Evolutionary conservation across 2,113 vertebrate species (phyloP).

Genomic region (Phaethornis superciliosus): DNA sequence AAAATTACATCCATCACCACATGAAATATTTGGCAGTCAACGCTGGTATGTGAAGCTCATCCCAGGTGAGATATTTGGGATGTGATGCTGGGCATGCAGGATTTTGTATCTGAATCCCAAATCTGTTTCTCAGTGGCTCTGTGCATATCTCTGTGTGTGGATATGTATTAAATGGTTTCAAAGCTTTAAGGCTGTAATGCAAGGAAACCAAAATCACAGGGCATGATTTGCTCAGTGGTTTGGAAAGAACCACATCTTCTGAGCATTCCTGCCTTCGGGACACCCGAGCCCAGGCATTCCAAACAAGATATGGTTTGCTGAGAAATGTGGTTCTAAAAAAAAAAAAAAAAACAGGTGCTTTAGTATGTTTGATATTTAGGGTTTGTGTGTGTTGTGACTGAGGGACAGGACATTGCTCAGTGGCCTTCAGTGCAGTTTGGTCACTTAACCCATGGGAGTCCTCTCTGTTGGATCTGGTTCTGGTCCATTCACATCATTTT

Average conservation of each 20-base stretch:
- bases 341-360: not conserved
- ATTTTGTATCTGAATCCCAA: not conserved
- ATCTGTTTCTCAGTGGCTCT: not conserved
- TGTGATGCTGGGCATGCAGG: fast-evolving
- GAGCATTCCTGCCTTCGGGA: not conserved
- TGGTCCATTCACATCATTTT: not conserved
- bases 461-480: not conserved
- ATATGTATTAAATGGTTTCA: not conserved
- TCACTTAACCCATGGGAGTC: not conserved
- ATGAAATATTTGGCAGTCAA: not conserved
- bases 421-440: not conserved
- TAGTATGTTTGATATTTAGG: not conserved
- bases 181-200: not conserved
- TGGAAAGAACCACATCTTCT: slow-evolving; percentile 37
- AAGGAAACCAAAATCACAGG: slow-evolving; percentile 62
- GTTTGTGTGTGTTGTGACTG: not conserved
- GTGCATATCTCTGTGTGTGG: not conserved
- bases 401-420: not conserved
- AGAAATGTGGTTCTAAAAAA: not conserved
- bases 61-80: not conserved
- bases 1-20: fast-evolving
- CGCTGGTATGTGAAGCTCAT: not conserved
- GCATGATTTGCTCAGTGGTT: slow-evolving; percentile 44
- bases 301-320: not conserved
- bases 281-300: not conserved